Conservation (phyloP, 2,797 vertebrate genomes). For the Anguilla obscura region DNA sequence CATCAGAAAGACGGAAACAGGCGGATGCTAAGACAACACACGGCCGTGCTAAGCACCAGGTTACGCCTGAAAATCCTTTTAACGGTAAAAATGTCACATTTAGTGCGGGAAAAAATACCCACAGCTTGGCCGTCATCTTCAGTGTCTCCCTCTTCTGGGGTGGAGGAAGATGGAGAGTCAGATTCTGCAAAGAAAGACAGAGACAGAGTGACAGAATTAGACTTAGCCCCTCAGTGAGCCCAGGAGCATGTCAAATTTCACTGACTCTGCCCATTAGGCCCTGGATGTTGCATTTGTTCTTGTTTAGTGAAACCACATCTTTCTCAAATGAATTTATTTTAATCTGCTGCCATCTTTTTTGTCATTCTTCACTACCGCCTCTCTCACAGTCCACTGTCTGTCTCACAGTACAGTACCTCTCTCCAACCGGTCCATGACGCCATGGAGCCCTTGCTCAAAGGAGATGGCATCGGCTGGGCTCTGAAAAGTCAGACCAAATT, state of each 20-base stretch:
- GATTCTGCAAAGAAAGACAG: slow-evolving; percentile 57
- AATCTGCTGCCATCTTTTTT: background rate
- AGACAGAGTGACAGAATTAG: background rate
- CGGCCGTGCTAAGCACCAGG: background rate
- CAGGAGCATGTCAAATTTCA: background rate
- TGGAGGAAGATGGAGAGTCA: slow-evolving; percentile 76
- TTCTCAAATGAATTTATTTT: background rate
- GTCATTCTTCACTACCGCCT: background rate
- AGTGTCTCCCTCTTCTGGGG: slow-evolving; percentile 75
- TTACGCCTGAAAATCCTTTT: background rate
- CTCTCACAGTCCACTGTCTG: background rate
- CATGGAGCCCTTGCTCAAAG: slow-evolving; percentile 85
- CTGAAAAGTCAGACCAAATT: slow-evolving; percentile 92
- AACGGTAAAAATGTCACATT: background rate
- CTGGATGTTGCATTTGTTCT: background rate
- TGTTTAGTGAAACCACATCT: background rate
- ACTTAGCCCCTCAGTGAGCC: background rate
- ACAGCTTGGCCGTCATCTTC: slow-evolving; percentile 77
- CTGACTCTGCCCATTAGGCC: background rate
- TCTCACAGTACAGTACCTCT: slow-evolving; percentile 71
- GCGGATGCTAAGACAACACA: background rate
- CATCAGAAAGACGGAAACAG: background rate
- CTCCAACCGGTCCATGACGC: slow-evolving; percentile 80
- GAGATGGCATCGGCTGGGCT: slow-evolving; percentile 86
- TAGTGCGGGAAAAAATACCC: slow-evolving; percentile 56